Conservation (phyloP, 2,113 vertebrate genomes). For the Tiliqua scincoides region DNA sequence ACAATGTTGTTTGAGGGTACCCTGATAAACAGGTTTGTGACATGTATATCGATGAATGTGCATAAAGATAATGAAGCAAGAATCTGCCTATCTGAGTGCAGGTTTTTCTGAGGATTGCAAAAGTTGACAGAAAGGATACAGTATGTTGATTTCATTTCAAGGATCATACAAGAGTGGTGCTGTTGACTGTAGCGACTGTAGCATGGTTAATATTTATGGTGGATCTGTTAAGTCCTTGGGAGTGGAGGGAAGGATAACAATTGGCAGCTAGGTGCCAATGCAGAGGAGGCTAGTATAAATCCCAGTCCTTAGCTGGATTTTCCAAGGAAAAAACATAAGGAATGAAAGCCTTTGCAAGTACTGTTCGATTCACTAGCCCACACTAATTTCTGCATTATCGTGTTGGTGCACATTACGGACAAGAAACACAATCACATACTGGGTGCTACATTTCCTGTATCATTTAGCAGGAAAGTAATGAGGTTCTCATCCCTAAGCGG, state of each 20-base stretch:
- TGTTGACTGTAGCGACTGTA: background rate
- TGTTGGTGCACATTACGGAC: background rate
- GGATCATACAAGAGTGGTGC: background rate
- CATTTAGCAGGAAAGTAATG: constrained; percentile 41
- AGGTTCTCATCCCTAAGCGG: constrained; percentile 42
- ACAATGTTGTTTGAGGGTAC: background rate
- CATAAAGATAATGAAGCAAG: background rate
- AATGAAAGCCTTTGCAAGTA: background rate
- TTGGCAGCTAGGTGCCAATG: background rate
- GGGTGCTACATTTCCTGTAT: constrained; percentile 29
- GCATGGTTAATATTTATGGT: background rate
- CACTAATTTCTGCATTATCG: accelerated
- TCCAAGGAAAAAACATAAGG: background rate
- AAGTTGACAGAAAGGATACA: background rate
- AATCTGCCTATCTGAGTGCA: background rate
- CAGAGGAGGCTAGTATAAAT: background rate
- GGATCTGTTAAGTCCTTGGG: background rate
- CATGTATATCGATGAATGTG: background rate
- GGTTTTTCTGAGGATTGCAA: background rate
- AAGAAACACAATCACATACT: background rate
- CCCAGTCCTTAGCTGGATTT: background rate
- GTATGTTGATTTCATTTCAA: background rate
- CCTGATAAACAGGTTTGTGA: background rate
- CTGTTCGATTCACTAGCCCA: background rate
- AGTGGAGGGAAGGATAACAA: background rate